Conservation (phyloP, 2,888 invertebrate species). For the Phyllotreta striolata region DNA sequence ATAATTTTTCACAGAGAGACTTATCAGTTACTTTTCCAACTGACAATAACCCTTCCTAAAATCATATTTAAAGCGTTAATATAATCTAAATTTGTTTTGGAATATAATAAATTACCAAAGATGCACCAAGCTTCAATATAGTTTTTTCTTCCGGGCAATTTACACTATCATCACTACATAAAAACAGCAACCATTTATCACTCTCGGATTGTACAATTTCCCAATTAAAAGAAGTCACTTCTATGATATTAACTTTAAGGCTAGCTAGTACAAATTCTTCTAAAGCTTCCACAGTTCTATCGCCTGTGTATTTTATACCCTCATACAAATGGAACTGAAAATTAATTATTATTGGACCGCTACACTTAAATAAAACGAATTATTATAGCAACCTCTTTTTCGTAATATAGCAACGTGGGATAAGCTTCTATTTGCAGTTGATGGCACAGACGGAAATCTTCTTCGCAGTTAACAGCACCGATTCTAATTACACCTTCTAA, state of each 20-base stretch:
- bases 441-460: conserved; percentile 80
- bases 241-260: conserved; percentile 61
- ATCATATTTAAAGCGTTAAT: conserved; percentile 7
- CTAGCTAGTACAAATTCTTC: conserved; percentile 71
- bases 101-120: conserved; percentile 66
- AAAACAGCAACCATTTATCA: conserved; percentile 67
- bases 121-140: conserved; percentile 73
- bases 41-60: conserved; percentile 62
- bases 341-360: conserved; percentile 25
- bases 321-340: conserved; percentile 65
- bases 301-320: conserved; percentile 68
- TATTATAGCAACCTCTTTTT: conserved; percentile 53
- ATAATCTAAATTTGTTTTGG: not conserved
- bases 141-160: conserved; percentile 66
- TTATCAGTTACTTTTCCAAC: conserved; percentile 63
- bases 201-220: conserved; percentile 47
- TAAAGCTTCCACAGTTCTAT: conserved; percentile 67
- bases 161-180: conserved; percentile 66
- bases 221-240: conserved; percentile 60
- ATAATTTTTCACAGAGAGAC: conserved; percentile 62
- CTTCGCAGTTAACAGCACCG: conserved; percentile 88
- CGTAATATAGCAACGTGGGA: conserved; percentile 77
- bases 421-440: conserved; percentile 77
- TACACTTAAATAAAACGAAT: not conserved
- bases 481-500: conserved; percentile 80